A percentile compares a stretch with the other conserved stretches of the same genome.
Conservation (phyloP, 2,113 vertebrate genomes). For the Polyodon spathula region DNA sequence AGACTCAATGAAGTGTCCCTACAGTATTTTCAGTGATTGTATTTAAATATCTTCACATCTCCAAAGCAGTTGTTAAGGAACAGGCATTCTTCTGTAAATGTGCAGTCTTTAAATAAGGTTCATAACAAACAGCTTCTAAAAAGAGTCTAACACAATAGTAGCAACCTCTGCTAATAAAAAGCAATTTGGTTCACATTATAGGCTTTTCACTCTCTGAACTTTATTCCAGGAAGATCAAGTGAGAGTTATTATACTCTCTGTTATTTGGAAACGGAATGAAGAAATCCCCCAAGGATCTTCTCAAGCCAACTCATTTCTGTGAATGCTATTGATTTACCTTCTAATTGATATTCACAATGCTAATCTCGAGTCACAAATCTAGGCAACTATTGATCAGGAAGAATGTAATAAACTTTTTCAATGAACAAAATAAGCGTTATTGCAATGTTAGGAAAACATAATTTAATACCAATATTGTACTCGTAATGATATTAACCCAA, state of each 20-base stretch:
- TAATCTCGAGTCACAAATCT: constrained; percentile 88
- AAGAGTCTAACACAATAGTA: constrained; percentile 57
- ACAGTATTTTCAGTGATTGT: too few species aligned
- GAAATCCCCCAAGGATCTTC: constrained; percentile 62
- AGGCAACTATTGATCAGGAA: constrained; percentile 76
- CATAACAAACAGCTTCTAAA: constrained; percentile 51
- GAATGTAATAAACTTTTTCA: constrained; percentile 79
- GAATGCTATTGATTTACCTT: constrained; percentile 82
- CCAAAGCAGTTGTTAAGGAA: too few species aligned
- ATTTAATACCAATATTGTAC: constrained; percentile 78
- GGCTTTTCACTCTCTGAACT: constrained; percentile 43
- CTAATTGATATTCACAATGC: constrained; percentile 89
- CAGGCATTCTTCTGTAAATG: constrained; percentile 21
- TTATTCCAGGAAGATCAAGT: constrained; percentile 8
- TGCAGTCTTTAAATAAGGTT: constrained; percentile 43
- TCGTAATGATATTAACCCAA: constrained; percentile 85
- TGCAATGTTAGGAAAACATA: constrained; percentile 84
- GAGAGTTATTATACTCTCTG: constrained; percentile 16
- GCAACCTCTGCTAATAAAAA: constrained; percentile 62
- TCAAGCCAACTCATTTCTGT: constrained; percentile 74
- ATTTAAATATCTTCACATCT: too few species aligned
- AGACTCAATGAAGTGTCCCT: too few species aligned
- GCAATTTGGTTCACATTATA: constrained; percentile 41
- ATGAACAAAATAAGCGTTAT: constrained; percentile 84
- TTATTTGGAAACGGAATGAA: constrained; percentile 16